phyloP scores from a whole-genome alignment of 2,888 invertebrate species.

The Horisme vitalbata region DNA sequence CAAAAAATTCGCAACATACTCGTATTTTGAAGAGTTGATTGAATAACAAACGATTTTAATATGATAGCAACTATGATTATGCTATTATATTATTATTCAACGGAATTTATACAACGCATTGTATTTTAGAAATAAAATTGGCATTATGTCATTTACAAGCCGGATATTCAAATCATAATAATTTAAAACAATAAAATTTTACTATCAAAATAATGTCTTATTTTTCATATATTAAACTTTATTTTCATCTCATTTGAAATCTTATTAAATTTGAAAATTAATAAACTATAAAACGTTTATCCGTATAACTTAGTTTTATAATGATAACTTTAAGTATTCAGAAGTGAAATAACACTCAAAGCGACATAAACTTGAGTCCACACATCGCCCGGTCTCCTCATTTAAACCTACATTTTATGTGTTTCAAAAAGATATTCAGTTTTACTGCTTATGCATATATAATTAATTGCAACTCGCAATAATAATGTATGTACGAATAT shows the following conservation, averaged over 20 bases:
- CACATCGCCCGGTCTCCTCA: constrained; percentile 32
- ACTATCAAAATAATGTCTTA: constrained; percentile 11
- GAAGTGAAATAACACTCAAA: constrained; percentile 28
- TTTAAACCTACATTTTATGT: constrained; percentile 35
- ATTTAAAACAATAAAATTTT: constrained; percentile 17
- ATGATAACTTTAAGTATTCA: constrained; percentile 24
- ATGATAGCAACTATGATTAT: too few species aligned
- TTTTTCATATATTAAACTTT: constrained; percentile 6
- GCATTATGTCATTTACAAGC: constrained; percentile 13
- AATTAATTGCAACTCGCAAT: constrained; percentile 52
- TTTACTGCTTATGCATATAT: constrained; percentile 55
- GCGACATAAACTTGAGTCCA: constrained; percentile 24
- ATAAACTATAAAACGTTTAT: constrained; percentile 22
- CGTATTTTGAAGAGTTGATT: too few species aligned
- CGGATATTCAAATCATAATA: constrained; percentile 18
- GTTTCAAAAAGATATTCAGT: constrained; percentile 42
- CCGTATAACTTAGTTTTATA: constrained; percentile 21
- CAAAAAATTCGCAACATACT: too few species aligned
- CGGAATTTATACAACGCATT: neutral
- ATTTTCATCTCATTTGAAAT: constrained; percentile 1
- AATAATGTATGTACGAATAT: constrained; percentile 40
- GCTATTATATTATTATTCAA: too few species aligned
- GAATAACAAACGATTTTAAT: too few species aligned
- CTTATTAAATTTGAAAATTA: constrained; percentile 9
- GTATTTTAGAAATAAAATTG: constrained; percentile 6